Evolutionary conservation across 2,113 vertebrate species (phyloP).

Genomic region (Origma solitaria): DNA sequence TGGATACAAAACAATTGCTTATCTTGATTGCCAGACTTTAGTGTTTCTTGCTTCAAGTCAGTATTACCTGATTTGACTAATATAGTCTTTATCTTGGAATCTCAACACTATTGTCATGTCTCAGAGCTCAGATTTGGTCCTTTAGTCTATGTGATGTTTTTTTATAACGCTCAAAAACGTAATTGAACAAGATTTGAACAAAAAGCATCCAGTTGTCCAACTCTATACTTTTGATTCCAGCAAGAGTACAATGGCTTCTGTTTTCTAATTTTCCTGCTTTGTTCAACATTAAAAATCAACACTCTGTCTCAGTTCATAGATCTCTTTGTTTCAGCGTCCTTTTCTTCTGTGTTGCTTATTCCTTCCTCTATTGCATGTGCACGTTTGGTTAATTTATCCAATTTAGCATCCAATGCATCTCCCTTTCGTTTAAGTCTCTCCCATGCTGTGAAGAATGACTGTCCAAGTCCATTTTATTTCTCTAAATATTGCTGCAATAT

Average conservation of each 20-base stretch:
- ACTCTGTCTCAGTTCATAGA: conserved; percentile 8
- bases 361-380: conserved; percentile 32
- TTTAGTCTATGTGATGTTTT: background rate
- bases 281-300: conserved; percentile 37
- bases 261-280: conserved; percentile 38
- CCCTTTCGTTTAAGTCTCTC: background rate
- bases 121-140: background rate
- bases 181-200: background rate
- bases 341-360: conserved; percentile 30
- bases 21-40: background rate
- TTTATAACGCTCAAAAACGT: background rate
- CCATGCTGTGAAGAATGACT: conserved; percentile 60
- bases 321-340: conserved; percentile 28
- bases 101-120: background rate
- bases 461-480: conserved; percentile 38
- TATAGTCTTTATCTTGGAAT: background rate
- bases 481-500: conserved; percentile 53
- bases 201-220: background rate
- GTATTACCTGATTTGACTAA: background rate
- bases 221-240: background rate
- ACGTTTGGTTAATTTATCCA: conserved; percentile 62
- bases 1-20: background rate
- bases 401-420: conserved; percentile 49
- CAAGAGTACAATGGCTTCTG: background rate
- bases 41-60: background rate